Conservation (phyloP, 2,113 vertebrate species). For the Zosterops hypoxanthus region DNA sequence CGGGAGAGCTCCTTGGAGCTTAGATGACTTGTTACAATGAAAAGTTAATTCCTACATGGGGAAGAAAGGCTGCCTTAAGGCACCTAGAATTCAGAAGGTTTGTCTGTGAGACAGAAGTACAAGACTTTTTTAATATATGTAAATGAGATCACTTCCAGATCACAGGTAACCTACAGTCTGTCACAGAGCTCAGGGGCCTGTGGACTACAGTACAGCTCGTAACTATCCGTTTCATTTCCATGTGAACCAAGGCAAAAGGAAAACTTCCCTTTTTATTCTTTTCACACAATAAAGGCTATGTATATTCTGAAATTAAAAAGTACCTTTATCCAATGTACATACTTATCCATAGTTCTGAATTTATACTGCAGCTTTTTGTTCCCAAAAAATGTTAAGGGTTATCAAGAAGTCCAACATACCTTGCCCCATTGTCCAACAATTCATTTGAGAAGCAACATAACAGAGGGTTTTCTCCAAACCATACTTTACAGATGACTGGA, state of each 20-base stretch:
- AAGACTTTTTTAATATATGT: not conserved
- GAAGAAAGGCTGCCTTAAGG: not conserved
- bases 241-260: not conserved
- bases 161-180: not conserved
- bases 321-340: accelerated
- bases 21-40: not conserved
- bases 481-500: not conserved
- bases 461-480: not conserved
- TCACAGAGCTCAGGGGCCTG: not conserved
- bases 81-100: not conserved
- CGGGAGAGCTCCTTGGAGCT: not conserved
- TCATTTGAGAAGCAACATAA: not conserved
- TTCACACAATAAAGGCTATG: not conserved
- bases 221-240: not conserved
- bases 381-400: not conserved
- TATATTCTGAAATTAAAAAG: not conserved
- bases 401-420: constrained; percentile 36
- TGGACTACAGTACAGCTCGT: not conserved
- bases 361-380: not conserved
- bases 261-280: not conserved
- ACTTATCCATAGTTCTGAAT: not conserved
- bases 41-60: not conserved
- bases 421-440: not conserved
- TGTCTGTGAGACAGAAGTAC: not conserved
- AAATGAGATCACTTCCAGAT: not conserved